Evolutionary conservation across 1,140 invertebrate genomes (phyloP).

Genomic region (Reticulitermes speratus): DNA sequence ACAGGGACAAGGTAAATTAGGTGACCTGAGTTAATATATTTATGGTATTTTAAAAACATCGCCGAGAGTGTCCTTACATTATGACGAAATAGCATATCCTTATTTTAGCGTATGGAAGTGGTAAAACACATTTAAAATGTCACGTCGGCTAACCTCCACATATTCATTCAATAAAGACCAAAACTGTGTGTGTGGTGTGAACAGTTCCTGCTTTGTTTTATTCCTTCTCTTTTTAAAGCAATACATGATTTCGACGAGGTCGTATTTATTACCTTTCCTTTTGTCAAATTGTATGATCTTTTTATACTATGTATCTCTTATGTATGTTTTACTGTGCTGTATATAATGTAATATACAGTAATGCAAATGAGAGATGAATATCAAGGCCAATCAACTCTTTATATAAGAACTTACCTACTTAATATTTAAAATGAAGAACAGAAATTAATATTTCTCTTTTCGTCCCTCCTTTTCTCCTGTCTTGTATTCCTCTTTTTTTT

Average conservation of each 20-base stretch:
- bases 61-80: neutral
- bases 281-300: neutral
- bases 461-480: neutral
- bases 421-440: neutral
- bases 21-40: neutral
- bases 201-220: neutral
- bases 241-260: neutral
- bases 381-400: neutral
- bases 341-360: neutral
- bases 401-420: neutral
- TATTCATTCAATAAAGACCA: neutral
- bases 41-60: neutral
- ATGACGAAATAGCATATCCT: neutral
- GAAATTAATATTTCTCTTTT: neutral
- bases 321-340: neutral
- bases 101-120: neutral
- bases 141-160: neutral
- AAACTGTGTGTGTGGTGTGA: neutral
- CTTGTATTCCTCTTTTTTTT: neutral
- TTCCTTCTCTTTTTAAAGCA: neutral
- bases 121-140: neutral
- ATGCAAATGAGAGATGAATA: neutral
- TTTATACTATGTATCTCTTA: neutral
- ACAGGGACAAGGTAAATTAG: too few relatives aligned
- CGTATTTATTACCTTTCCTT: neutral